Evolutionary conservation across 2,888 invertebrate species (phyloP).

Genomic region (Diadegma fenestrale): DNA sequence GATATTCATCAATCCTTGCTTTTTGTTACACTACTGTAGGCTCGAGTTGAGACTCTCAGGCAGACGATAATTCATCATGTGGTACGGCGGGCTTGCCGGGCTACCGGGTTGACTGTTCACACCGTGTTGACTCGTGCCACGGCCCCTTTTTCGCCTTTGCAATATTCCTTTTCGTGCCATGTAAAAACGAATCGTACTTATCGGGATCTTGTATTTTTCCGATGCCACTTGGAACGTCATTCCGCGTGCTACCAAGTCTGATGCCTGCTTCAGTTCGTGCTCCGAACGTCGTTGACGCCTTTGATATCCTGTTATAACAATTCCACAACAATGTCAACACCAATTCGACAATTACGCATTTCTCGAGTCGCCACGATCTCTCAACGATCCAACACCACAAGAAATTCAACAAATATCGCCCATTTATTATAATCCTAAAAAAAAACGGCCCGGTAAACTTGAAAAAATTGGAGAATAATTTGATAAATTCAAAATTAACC

Average conservation of each 20-base stretch:
- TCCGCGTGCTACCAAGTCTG: conserved; percentile 94
- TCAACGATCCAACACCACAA: no score
- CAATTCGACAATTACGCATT: no score
- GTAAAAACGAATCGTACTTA: conserved; percentile 94
- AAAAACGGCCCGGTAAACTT: no score
- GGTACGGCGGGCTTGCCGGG: conserved; percentile 90
- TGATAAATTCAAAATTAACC: neutral
- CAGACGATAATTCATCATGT: conserved; percentile 92
- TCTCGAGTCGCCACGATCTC: no score
- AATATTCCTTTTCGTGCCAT: conserved; percentile 95
- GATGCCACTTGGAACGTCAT: conserved; percentile 95
- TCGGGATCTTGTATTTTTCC: conserved; percentile 94
- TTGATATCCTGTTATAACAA: conserved; percentile 79
- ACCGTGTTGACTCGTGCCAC: conserved; percentile 86
- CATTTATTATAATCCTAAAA: no score
- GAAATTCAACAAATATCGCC: no score
- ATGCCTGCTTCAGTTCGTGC: conserved; percentile 91
- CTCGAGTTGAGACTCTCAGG: conserved; percentile 86
- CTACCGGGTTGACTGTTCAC: conserved; percentile 86
- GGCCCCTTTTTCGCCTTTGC: conserved; percentile 91
- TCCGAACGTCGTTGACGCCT: conserved; percentile 89
- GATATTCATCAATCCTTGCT: conserved; percentile 56
- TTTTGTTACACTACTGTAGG: conserved; percentile 82
- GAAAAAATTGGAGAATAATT: neutral
- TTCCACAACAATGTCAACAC: neutral